Conservation (phyloP, 2,113 vertebrate genomes). For the Hippocampus guttulatus region DNA sequence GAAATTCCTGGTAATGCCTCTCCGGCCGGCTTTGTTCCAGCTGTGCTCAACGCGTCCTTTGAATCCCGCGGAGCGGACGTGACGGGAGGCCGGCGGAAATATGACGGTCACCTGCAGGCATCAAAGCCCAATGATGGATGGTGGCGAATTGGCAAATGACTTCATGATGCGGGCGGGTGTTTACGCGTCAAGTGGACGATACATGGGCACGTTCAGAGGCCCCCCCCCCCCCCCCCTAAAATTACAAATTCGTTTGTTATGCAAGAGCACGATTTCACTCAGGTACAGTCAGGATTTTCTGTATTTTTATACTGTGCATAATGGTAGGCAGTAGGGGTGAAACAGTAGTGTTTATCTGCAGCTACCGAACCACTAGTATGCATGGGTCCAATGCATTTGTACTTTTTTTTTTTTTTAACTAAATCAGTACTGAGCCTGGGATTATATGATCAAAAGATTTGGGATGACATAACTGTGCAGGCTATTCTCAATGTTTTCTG, state of each 20-base stretch:
- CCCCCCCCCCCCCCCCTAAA: neutral
- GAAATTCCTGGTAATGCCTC: constrained; percentile 40
- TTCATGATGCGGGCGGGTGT: constrained; percentile 35
- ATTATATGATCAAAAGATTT: neutral
- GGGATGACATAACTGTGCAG: neutral
- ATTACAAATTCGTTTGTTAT: constrained; percentile 10
- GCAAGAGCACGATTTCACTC: neutral
- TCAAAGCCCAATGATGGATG: constrained; percentile 47
- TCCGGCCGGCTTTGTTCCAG: constrained; percentile 18
- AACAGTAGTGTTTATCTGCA: too few species aligned
- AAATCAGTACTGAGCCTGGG: too few species aligned
- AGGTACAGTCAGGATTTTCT: too few species aligned
- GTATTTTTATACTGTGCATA: neutral
- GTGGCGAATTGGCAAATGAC: constrained; percentile 44
- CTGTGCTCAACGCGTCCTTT: constrained; percentile 17
- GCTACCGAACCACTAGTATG: too few species aligned
- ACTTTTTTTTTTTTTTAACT: too few species aligned
- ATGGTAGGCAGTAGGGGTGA: too few species aligned
- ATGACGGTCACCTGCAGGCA: constrained; percentile 42
- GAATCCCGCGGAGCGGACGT: constrained; percentile 26
- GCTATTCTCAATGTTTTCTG: neutral
- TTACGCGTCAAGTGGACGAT: neutral
- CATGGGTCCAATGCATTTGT: too few species aligned
- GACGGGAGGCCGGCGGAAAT: constrained; percentile 38
- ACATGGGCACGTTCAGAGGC: neutral